These are phyloP conservation scores for Drosophila antonietae DNA, from an alignment of 2,888 invertebrate genomes.

Conservation along the genomic window DNA sequence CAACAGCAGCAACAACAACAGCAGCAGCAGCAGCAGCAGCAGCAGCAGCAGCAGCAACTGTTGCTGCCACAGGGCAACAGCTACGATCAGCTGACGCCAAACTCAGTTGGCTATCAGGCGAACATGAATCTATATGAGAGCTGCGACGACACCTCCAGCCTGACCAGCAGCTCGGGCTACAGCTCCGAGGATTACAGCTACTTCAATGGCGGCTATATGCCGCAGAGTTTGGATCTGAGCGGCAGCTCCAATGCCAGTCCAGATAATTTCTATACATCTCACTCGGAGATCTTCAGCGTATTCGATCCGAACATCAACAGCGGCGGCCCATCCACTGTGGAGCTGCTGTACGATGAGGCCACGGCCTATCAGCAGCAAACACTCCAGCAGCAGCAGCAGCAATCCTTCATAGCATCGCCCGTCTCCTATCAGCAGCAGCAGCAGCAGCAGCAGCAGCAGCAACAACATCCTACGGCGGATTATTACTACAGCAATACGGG, in stretches of 20 bases:
- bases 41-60: constrained; percentile 13
- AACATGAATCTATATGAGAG: constrained; percentile 77
- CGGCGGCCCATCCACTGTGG: constrained; percentile 41
- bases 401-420: constrained; percentile 36
- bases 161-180: constrained; percentile 83
- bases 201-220: constrained; percentile 63
- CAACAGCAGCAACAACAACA: constrained; percentile 47
- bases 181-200: constrained; percentile 82
- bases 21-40: constrained; percentile 30
- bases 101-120: constrained; percentile 27
- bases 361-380: constrained; percentile 61
- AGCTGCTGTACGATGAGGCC: constrained; percentile 63
- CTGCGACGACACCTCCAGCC: constrained; percentile 84
- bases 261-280: constrained; percentile 62
- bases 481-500: constrained; percentile 83
- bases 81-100: constrained; percentile 32
- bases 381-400: constrained; percentile 23
- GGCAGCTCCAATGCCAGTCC: constrained; percentile 37
- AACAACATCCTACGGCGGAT: constrained; percentile 66
- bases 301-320: constrained; percentile 69
- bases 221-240: constrained; percentile 50
- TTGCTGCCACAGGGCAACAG: constrained; percentile 16
- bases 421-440: constrained; percentile 42
- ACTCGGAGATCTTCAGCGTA: constrained; percentile 77
- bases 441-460: constrained; percentile 41